Percentiles rank a stretch among this genome's conserved stretches.
These are phyloP conservation scores for Pteropus alecto DNA, from an alignment of 2,113 vertebrate species.

Conservation along the genomic window DNA sequence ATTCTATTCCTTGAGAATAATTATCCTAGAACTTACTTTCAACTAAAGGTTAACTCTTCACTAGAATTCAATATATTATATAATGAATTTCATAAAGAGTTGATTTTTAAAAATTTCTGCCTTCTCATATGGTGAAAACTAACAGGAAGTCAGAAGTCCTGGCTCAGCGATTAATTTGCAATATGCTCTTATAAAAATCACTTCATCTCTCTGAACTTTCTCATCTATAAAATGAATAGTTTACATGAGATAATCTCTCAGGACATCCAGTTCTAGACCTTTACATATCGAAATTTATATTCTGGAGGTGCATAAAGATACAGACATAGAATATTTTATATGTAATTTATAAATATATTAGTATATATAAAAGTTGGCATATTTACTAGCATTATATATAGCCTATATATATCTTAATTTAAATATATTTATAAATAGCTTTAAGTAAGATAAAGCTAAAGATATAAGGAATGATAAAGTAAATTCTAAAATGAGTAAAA, in stretches of 20 bases:
- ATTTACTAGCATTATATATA: background rate
- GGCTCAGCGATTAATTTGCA: background rate
- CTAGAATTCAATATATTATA: background rate
- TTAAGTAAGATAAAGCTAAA: background rate
- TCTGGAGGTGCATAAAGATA: background rate
- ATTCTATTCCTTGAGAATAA: constrained; percentile 4
- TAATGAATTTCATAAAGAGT: background rate
- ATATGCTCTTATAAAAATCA: background rate
- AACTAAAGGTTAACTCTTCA: background rate
- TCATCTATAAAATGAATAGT: background rate
- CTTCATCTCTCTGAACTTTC: background rate
- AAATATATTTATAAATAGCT: background rate
- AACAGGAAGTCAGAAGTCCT: background rate
- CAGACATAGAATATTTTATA: background rate
- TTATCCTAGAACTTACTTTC: background rate
- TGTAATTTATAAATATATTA: background rate
- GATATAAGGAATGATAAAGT: background rate
- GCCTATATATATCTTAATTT: background rate
- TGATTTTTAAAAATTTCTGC: background rate
- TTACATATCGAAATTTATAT: constrained; percentile 14
- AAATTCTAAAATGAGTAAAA: constrained; percentile 32
- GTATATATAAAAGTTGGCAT: background rate
- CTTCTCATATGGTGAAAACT: background rate
- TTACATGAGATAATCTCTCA: constrained; percentile 2
- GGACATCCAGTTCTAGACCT: background rate